phyloP scores from a whole-genome alignment of 2,113 vertebrate species.

The Zeus faber region DNA sequence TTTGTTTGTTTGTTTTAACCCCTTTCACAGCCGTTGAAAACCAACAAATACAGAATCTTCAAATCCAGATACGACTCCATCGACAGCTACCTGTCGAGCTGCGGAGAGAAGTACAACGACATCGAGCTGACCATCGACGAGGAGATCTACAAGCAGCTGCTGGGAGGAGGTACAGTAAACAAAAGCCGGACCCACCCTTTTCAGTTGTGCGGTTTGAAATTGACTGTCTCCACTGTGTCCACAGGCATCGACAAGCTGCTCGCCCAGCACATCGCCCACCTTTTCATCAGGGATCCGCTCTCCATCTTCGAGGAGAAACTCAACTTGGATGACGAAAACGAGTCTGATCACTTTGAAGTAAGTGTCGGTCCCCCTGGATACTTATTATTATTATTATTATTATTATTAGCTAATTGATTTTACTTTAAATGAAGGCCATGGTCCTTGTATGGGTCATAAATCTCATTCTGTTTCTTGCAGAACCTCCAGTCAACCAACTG shows the following conservation, averaged over 20 bases:
- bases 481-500: constrained; percentile 98
- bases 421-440: neutral
- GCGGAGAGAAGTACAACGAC: constrained; percentile 97
- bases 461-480: constrained; percentile 56
- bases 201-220: neutral
- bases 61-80: constrained; percentile 99
- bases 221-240: constrained; percentile 25
- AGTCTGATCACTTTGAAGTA: constrained; percentile 98
- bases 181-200: neutral
- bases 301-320: constrained; percentile 94
- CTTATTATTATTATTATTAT: neutral
- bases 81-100: constrained; percentile 95
- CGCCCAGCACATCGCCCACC: constrained; percentile 96
- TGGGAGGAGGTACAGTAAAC: constrained; percentile 80
- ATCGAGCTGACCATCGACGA: constrained; percentile 93
- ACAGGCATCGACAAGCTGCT: constrained; percentile 94
- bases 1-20: neutral
- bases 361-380: neutral
- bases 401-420: neutral
- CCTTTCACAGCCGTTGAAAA: constrained; percentile 87
- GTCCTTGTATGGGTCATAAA: no score
- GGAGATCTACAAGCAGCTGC: constrained; percentile 87
- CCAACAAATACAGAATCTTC: constrained; percentile 91
- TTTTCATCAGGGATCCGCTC: constrained; percentile 96
- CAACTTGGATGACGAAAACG: constrained; percentile 93